Evolutionary conservation across 1,140 invertebrate genomes (phyloP), one percentile per base, ranked within the genome.

Genomic region (Araneus ventricosus): DNA sequence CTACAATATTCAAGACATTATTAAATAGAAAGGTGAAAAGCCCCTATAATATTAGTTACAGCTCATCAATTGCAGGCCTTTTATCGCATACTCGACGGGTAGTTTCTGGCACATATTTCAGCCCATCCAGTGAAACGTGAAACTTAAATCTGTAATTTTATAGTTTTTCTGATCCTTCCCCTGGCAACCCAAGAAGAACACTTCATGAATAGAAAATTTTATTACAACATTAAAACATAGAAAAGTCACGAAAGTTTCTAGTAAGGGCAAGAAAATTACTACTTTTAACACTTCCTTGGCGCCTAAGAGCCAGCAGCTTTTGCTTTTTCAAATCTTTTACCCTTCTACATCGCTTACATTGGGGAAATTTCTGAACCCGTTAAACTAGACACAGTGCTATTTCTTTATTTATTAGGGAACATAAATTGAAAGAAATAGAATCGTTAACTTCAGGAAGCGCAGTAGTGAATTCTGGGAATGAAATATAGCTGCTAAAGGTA

Each of bases 361-460:
- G 2, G 14, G 20, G 80, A 27, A 82, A 45, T 27, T 82, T 52
- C 80, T 27, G 80, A 39, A 52, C 22, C 41, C 80, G 10, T 82
- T 82, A 41, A 52, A 30, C 22, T 45, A 17, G 39, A 41, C 22
- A 45, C 8, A 1, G 39, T 39, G 41, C n/a, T 52, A 27, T 7
- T 41, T 24, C 80, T 82, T 80, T 82, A 82, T 82, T 82, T 82
- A 82, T 82, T 82, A 52, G 80, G 39, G n/a, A 7, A 27, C 80
- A 82, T 82, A 82, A 82, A 82, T 82, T 82, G 80, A 22, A n/a
- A 41, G 37, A 82, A 82, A 41, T 82, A 22, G 27, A 82, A 82
- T 82, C 80, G 80, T 82, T 82, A 82, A 45, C 80, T 82, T 20
- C 41, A 27, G 22, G 39, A 82, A 82, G 39, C n/a, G 6, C 20